phyloP scores from a whole-genome alignment of 2,797 vertebrate species.

The Acanthurus leucopareius region DNA sequence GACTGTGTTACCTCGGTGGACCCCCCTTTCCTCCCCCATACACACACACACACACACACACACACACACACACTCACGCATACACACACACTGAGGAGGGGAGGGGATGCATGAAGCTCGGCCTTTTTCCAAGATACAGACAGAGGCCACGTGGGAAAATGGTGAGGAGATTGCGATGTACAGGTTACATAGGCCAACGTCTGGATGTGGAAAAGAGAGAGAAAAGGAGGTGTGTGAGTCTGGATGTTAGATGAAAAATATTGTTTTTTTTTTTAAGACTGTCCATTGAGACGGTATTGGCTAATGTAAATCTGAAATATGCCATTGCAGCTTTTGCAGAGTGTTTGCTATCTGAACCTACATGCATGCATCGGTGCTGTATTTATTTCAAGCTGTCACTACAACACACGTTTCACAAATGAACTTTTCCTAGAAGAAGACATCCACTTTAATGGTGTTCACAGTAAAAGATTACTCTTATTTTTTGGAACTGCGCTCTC shows the following conservation, averaged over 20 bases:
- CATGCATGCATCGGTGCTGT: too few relatives aligned
- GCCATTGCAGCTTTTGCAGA: too few relatives aligned
- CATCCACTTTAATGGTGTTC: too few relatives aligned
- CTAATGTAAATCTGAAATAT: too few relatives aligned
- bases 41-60: background rate
- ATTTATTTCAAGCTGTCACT: too few relatives aligned
- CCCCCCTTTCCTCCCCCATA: background rate
- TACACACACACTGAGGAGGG: slow-evolving; percentile 11
- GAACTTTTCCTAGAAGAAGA: too few relatives aligned
- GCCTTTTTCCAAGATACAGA: slow-evolving; percentile 59
- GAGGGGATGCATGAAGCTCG: slow-evolving; percentile 40
- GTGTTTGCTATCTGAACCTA: too few relatives aligned
- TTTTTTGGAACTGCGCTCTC: background rate
- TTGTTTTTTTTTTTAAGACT: too few relatives aligned
- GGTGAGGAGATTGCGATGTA: slow-evolving; percentile 67
- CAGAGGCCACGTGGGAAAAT: slow-evolving; percentile 70
- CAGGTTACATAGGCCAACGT: slow-evolving; percentile 58
- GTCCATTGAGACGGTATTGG: too few relatives aligned
- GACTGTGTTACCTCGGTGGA: slow-evolving; percentile 59
- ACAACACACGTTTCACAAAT: too few relatives aligned
- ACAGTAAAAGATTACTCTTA: too few relatives aligned
- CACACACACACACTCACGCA: background rate
- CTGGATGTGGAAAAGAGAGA: slow-evolving; percentile 61
- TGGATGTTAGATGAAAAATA: slow-evolving; percentile 38
- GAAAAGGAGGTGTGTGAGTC: slow-evolving; percentile 11